Base-by-base conservation (phyloP, 2,797 vertebrate genomes). In the Menidia menidia region DNA sequence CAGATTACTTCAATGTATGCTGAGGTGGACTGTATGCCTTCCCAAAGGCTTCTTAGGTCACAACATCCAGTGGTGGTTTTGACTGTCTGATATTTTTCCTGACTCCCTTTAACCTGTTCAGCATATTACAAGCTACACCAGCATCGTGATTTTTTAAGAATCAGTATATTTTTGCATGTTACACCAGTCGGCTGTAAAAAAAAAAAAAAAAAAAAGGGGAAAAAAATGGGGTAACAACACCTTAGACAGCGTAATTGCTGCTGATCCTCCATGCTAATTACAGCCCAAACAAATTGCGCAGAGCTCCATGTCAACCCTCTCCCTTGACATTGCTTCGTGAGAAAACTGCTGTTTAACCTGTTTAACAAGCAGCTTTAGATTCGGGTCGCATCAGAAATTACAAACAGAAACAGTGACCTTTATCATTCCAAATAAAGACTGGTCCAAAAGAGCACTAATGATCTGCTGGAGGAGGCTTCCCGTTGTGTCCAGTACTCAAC, bases 181-280 rank as follows among this genome's bases (percentile, higher is more conserved):
- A 25, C 25, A 25, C 25, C 25, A 25, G 25, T 25, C 25, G 25
- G 1, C 25, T 25, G 25, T 25, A 25, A 25, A 25, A 25, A 25
- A 25, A 25, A 25, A 25, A 25, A 25, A 25, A 25, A 25, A 25
- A 25, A 25, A 2, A n/a, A n/a, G n/a, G n/a, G n/a, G n/a, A n/a
- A 25, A 25, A 25, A 25, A 1, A 1, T 25, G 25, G 25, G 25
- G 25, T 1, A 25, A 25, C 25, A 25, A 39, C 35, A 39, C 35
- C 35, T 7, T 7, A 39, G 77, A 77, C 80, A 74, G 60, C 59
- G 59, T 85, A 85, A 85, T 87, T 82, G 81, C 71, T 54, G 73
- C 35, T 39, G 35, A 56, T 78, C 67, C 63, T 75, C 57, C n/a
- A 31, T 75, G 59, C 64, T 79, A 84, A 88, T 88, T 88, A 89